These are phyloP conservation scores for Hystrix cristata DNA, from an alignment of 2,113 vertebrate genomes.

Conservation along the genomic window DNA sequence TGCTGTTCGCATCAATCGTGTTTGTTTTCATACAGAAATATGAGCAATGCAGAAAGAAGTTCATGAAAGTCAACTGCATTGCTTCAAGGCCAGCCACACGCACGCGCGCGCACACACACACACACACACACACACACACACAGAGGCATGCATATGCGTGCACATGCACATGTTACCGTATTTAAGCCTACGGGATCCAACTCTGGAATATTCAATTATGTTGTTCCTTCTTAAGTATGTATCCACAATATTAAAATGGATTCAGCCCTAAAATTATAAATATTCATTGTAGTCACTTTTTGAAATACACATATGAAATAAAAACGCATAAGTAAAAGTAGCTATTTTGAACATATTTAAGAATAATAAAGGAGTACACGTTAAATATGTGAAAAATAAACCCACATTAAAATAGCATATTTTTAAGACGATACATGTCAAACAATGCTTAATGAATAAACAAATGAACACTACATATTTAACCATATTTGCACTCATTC, in stretches of 20 bases:
- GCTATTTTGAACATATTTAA: constrained; percentile 1
- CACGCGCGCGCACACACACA: no score
- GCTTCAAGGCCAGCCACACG: neutral
- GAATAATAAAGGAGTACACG: neutral
- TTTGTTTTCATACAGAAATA: constrained; percentile 26
- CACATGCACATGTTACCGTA: neutral
- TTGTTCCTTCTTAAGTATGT: neutral
- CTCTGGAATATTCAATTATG: neutral
- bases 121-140: no score
- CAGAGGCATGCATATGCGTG: neutral
- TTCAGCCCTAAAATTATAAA: neutral
- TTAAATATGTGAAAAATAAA: neutral
- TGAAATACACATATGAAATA: constrained; percentile 4
- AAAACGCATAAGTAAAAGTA: constrained; percentile 16
- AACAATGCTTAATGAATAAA: constrained; percentile 20
- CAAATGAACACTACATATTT: neutral
- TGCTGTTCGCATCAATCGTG: neutral
- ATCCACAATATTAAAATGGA: neutral
- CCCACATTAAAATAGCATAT: neutral
- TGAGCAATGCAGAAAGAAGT: neutral
- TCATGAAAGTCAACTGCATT: neutral
- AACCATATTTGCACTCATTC: neutral
- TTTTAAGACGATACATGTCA: neutral
- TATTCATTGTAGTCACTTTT: neutral
- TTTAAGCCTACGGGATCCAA: neutral